Percentiles rank a stretch among this genome's conserved stretches.
phyloP scores from a whole-genome alignment of 2,797 vertebrate genomes.

The Lophura swinhoii region DNA sequence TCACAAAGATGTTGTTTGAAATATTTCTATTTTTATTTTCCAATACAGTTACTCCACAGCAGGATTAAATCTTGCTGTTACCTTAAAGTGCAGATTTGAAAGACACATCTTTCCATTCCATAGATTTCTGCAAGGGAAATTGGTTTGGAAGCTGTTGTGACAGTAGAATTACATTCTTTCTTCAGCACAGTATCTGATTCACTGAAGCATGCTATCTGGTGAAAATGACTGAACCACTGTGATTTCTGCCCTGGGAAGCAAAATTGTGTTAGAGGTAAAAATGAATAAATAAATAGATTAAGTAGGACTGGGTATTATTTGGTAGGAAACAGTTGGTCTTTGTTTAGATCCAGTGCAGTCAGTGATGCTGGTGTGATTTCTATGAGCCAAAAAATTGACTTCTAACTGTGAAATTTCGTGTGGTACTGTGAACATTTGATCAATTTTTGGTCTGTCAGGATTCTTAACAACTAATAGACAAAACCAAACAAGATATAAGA shows the following conservation, averaged over 20 bases:
- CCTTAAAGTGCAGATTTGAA: background rate
- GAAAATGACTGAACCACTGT: constrained; percentile 42
- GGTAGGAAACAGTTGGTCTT: background rate
- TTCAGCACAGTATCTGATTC: constrained; percentile 34
- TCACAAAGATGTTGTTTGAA: background rate
- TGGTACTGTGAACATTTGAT: background rate
- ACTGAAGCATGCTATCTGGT: constrained; percentile 14
- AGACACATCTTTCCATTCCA: background rate
- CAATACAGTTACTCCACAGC: background rate
- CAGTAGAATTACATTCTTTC: constrained; percentile 11
- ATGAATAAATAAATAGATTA: background rate
- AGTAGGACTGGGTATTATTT: background rate
- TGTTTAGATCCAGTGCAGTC: background rate
- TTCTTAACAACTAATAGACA: background rate
- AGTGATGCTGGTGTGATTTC: background rate
- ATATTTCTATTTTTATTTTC: constrained; percentile 9
- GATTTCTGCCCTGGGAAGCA: constrained; percentile 4
- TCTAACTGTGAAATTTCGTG: background rate
- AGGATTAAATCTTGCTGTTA: background rate
- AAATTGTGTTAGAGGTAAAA: background rate
- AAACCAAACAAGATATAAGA: background rate
- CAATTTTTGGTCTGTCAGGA: background rate
- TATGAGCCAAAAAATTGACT: background rate
- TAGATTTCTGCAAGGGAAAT: background rate
- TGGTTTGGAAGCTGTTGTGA: constrained; percentile 17